Evolutionary conservation across 2,797 vertebrate species (phyloP).

Genomic region (Streptopelia turtur): DNA sequence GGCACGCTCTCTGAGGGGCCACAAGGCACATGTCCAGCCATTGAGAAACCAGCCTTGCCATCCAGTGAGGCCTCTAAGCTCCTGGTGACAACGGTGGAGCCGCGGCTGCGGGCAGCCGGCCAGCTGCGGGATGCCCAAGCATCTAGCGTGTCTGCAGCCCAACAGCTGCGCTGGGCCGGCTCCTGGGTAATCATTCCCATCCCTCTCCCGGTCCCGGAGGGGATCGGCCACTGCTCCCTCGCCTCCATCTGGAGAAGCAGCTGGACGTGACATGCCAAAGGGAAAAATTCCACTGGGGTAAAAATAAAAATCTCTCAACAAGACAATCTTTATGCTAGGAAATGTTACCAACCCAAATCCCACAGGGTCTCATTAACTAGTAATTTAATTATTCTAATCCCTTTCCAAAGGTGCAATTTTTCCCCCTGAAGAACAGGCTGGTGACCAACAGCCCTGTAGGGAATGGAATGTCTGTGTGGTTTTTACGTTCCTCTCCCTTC

Average conservation of each 20-base stretch:
- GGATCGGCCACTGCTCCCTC: not conserved
- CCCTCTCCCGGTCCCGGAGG: not conserved
- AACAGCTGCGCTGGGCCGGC: not conserved
- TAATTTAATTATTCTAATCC: conserved; percentile 5
- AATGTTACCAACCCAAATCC: not conserved
- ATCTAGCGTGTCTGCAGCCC: rapidly evolving
- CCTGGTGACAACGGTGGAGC: not conserved
- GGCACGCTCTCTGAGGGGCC: not conserved
- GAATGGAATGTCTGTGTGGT: not conserved
- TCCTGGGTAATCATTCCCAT: not conserved
- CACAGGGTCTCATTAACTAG: not conserved
- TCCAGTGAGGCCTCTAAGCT: rapidly evolving
- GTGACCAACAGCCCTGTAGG: not conserved
- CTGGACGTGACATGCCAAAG: not conserved
- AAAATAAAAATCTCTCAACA: not conserved
- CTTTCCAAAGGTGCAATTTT: not conserved
- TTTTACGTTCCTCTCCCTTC: conserved; percentile 13
- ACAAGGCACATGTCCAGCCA: not conserved
- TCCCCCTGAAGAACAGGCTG: not conserved
- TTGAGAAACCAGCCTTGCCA: not conserved
- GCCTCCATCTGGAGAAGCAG: conserved; percentile 33
- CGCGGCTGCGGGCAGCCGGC: not conserved
- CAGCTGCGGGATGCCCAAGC: not conserved
- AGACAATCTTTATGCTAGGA: not conserved
- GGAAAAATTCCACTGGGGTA: not conserved